Conservation (phyloP, 1,140 invertebrate genomes). For the Platorchestia sp. region DNA sequence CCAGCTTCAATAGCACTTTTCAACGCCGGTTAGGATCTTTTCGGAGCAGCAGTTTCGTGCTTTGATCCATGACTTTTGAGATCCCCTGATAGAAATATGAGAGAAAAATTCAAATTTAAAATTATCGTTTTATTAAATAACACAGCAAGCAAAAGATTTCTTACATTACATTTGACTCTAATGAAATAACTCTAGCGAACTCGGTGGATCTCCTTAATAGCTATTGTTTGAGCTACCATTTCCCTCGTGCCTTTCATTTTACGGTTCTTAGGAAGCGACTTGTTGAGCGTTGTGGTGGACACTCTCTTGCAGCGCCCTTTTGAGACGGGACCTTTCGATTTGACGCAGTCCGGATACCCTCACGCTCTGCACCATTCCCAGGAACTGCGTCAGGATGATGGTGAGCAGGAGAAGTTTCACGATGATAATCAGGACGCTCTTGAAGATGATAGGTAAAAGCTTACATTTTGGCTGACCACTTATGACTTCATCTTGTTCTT, state of each 20-base stretch:
- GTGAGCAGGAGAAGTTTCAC: not conserved
- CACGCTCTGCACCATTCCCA: conserved; percentile 37
- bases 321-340: not conserved
- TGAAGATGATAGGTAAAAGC: not conserved
- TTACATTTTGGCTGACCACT: not conserved
- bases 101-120: not conserved
- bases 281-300: not conserved
- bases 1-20: not conserved
- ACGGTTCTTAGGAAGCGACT: not conserved
- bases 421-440: not conserved
- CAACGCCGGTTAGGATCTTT: not conserved
- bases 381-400: not conserved
- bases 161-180: not conserved
- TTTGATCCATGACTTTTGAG: not conserved
- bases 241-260: not conserved
- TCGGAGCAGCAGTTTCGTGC: no score
- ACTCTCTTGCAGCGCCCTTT: conserved; percentile 12
- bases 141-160: not conserved
- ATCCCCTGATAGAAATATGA: not conserved
- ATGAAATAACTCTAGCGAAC: not conserved
- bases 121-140: not conserved
- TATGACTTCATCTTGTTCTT: not conserved
- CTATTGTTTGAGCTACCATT: not conserved
- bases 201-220: not conserved
- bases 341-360: not conserved